phyloP scores from a whole-genome alignment of 2,797 vertebrate species.

The Sebastes iracundus region DNA sequence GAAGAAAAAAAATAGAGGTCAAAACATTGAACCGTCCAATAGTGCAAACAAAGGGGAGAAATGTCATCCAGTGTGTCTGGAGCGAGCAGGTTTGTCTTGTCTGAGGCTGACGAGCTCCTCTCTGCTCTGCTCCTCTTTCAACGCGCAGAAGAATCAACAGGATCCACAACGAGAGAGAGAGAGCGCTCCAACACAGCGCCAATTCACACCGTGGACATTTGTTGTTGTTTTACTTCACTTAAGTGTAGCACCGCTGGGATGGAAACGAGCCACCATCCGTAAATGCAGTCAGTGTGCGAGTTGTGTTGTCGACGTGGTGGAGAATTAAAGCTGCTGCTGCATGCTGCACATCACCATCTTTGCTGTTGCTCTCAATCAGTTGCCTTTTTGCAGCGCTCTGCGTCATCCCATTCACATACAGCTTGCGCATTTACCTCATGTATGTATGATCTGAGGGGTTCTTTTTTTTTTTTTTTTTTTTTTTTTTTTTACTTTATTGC shows the following conservation, averaged over 20 bases:
- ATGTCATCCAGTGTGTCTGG: slow-evolving; percentile 54
- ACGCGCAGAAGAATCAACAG: slow-evolving; percentile 75
- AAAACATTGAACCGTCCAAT: slow-evolving; percentile 55
- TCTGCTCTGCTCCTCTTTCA: slow-evolving; percentile 29
- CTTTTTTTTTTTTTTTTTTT: too few species aligned
- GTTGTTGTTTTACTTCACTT: slow-evolving; percentile 6
- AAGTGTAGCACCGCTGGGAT: background rate
- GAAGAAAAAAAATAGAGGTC: slow-evolving; percentile 46
- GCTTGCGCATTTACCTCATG: slow-evolving; percentile 29
- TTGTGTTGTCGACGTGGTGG: slow-evolving; percentile 15
- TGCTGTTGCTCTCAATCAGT: slow-evolving; percentile 65
- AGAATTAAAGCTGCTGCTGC: slow-evolving; percentile 52
- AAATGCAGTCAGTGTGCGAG: background rate
- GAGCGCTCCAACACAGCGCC: slow-evolving; percentile 46
- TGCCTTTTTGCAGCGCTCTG: slow-evolving; percentile 50
- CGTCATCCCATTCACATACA: slow-evolving; percentile 53
- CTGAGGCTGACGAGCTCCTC: slow-evolving; percentile 36
- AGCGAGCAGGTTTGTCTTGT: slow-evolving; percentile 47
- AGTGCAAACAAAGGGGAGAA: slow-evolving; percentile 33
- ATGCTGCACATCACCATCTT: slow-evolving; percentile 60
- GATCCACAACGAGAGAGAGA: slow-evolving; percentile 50
- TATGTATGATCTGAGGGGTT: background rate
- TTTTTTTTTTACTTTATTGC: background rate
- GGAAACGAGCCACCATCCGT: slow-evolving; percentile 36
- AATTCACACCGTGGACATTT: slow-evolving; percentile 38